Conservation (phyloP, 2,888 invertebrate genomes). For the Pseudococcus longispinus region DNA sequence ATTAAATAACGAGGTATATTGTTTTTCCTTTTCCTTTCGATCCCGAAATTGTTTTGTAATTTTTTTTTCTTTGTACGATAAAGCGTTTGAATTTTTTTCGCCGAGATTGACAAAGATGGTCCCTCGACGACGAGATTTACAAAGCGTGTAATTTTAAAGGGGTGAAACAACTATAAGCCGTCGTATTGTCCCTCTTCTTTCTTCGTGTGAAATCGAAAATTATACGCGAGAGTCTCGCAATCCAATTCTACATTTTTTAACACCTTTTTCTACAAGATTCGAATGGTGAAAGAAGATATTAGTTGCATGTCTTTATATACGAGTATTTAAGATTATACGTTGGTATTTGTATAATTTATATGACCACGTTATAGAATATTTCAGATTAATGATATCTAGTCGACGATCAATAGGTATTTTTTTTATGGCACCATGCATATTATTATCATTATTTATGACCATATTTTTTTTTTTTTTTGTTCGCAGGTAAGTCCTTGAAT, state of each 20-base stretch:
- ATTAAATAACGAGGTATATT: background rate
- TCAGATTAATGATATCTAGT: background rate
- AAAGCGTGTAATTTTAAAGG: too few species aligned
- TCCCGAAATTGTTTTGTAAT: background rate
- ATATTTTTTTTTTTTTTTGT: background rate
- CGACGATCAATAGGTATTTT: background rate
- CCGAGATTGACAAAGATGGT: background rate
- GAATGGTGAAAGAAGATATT: background rate
- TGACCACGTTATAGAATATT: background rate
- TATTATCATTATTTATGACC: background rate
- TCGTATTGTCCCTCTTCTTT: background rate
- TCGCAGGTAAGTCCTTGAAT: conserved; percentile 5
- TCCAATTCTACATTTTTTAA: background rate
- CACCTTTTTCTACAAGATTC: background rate
- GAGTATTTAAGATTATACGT: background rate
- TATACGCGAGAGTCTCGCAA: background rate
- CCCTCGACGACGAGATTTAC: background rate
- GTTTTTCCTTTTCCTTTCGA: background rate
- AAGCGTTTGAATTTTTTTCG: background rate
- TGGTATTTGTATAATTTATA: background rate
- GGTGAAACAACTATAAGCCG: too few species aligned
- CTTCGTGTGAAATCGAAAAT: background rate
- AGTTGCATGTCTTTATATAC: background rate
- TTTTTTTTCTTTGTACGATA: background rate
- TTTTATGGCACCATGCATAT: background rate